Evolutionary conservation across 2,797 vertebrate species (phyloP).

Genomic region (Macropodus opercularis): DNA sequence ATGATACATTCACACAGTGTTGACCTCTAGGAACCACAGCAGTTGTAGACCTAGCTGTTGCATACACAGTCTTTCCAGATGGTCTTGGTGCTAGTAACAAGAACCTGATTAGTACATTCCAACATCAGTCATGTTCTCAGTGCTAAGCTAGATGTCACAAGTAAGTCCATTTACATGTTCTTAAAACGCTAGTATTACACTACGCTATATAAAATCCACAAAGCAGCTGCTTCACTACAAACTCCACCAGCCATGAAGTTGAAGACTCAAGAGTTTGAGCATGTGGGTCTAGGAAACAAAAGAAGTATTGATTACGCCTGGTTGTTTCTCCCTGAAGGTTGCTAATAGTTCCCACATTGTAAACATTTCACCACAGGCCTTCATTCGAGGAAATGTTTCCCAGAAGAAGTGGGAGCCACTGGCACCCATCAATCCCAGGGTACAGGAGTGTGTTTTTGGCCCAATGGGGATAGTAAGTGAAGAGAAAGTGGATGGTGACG

Average conservation of each 20-base stretch:
- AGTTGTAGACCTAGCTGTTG: constrained; percentile 30
- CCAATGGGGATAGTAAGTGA: constrained; percentile 45
- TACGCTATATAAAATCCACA: constrained; percentile 38
- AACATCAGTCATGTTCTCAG: constrained; percentile 28
- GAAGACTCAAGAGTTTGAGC: constrained; percentile 37
- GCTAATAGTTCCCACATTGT: constrained; percentile 76
- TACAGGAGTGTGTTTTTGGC: constrained; percentile 65
- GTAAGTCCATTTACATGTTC: constrained; percentile 62
- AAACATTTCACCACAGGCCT: constrained; percentile 78
- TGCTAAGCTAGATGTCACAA: constrained; percentile 57
- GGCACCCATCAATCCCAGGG: constrained; percentile 72
- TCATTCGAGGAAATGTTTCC: constrained; percentile 72
- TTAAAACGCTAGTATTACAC: constrained; percentile 62
- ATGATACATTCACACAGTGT: constrained; percentile 48
- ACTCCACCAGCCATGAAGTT: constrained; percentile 48
- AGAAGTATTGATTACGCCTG: constrained; percentile 73
- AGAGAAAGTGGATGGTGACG: constrained; percentile 37
- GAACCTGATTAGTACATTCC: constrained; percentile 52
- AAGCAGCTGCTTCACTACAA: constrained; percentile 55
- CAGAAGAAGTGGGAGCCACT: constrained; percentile 73
- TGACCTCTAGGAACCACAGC: constrained; percentile 5
- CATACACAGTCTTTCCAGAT: constrained; percentile 21
- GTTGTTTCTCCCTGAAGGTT: constrained; percentile 64
- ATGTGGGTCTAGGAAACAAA: constrained; percentile 71
- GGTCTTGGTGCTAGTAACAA: constrained; percentile 51